Percentiles rank a stretch among this genome's conserved stretches.
Conservation (phyloP, 2,888 invertebrate species). For the Acanthosepion lycidas region DNA sequence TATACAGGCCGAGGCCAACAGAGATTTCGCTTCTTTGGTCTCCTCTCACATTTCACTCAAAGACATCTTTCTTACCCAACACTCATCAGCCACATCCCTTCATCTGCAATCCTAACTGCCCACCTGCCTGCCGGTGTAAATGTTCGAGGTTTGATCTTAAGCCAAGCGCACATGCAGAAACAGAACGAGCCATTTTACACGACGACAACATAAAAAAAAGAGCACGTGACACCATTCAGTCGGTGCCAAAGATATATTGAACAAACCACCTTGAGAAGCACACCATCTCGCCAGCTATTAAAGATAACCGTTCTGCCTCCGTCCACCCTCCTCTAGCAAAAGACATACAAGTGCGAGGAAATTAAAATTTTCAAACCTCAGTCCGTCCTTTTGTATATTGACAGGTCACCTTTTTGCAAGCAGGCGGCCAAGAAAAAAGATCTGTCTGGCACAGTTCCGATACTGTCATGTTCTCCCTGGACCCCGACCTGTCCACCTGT, state of each 20-base stretch:
- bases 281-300: not conserved
- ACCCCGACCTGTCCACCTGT: not conserved
- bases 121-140: not conserved
- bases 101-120: not conserved
- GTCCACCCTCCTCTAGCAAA: not conserved
- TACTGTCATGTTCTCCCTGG: not conserved
- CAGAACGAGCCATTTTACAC: not conserved
- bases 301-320: not conserved
- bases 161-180: not conserved
- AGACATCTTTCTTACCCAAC: not conserved
- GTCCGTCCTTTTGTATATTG: not conserved
- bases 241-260: not conserved
- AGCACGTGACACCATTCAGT: not conserved
- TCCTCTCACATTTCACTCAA: not conserved
- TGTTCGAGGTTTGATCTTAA: not conserved
- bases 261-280: not conserved
- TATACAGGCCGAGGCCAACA: not conserved
- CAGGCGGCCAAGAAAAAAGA: not conserved
- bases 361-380: not conserved
- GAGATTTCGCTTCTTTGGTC: not conserved
- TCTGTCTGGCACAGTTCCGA: not conserved
- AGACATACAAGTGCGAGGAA: not conserved
- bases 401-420: not conserved
- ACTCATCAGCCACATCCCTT: not conserved
- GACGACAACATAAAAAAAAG: not conserved